Conservation (phyloP, 1,140 invertebrate genomes). For the Zaprionus camerounensis region DNA sequence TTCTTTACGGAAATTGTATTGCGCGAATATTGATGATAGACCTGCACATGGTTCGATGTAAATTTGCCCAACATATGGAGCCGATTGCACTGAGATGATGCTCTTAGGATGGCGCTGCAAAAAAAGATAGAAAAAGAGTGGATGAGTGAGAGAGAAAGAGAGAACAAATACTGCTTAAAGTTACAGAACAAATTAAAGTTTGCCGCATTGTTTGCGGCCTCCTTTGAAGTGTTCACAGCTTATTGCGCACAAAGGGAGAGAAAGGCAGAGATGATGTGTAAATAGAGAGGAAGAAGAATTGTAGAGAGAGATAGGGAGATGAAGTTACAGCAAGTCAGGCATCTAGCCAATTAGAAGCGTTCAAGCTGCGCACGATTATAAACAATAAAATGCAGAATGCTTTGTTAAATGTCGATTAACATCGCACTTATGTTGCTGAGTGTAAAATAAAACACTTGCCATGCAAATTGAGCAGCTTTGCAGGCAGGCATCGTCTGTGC, state of each 20-base stretch:
- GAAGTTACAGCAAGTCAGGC: not conserved
- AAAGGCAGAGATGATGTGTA: not conserved
- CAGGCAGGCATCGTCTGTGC: not conserved
- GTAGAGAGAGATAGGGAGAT: not conserved
- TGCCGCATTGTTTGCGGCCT: not conserved
- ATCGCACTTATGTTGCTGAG: constrained; percentile 18
- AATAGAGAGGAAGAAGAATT: not conserved
- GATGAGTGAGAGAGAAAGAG: not conserved
- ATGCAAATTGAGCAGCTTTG: constrained; percentile 16
- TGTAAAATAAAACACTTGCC: constrained; percentile 37
- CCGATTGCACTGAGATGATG: constrained; percentile 15
- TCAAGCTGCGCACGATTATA: constrained; percentile 2
- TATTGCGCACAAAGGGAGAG: constrained; percentile 9
- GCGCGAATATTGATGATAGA: constrained; percentile 81
- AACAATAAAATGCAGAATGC: constrained; percentile 33
- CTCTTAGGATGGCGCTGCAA: constrained; percentile 27
- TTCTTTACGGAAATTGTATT: constrained; percentile 71
- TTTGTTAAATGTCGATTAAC: constrained; percentile 35
- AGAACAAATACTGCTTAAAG: not conserved
- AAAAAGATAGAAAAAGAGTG: constrained; percentile 7
- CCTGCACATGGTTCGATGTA: constrained; percentile 83
- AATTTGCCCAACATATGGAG: constrained; percentile 83
- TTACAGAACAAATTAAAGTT: not conserved
- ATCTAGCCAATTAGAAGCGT: constrained; percentile 1
- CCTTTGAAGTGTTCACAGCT: constrained; percentile 26